These are phyloP conservation scores for Galendromus occidentalis DNA, from an alignment of 1,140 invertebrate genomes.

Conservation along the genomic window DNA sequence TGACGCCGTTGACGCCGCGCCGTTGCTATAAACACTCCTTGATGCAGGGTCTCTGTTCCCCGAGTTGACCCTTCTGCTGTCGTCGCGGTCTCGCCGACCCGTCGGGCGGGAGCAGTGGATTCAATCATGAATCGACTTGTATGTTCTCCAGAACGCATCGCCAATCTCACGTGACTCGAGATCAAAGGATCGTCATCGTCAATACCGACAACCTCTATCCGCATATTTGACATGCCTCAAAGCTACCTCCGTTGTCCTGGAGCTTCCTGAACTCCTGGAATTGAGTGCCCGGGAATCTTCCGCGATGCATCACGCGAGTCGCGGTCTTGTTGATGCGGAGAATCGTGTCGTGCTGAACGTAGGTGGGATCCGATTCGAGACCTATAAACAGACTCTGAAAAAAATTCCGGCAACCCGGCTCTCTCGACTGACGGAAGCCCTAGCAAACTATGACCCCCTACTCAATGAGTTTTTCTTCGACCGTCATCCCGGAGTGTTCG, in stretches of 20 bases:
- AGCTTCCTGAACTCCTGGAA: no score
- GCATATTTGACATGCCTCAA: conserved; percentile 9
- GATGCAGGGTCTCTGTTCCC: no score
- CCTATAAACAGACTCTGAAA: conserved; percentile 73
- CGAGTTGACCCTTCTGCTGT: no score
- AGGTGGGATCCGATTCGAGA: conserved; percentile 89
- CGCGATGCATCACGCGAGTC: conserved; percentile 20
- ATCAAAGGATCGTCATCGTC: not conserved
- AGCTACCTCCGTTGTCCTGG: not conserved
- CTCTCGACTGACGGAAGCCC: conserved; percentile 57
- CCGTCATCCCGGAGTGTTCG: conserved; percentile 90
- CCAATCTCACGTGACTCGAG: no score
- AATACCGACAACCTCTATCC: not conserved
- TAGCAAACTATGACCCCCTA: conserved; percentile 76
- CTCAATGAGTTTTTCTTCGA: conserved; percentile 98
- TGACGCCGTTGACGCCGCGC: no score
- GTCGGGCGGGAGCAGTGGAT: no score
- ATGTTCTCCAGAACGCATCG: no score
- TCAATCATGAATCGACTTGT: no score
- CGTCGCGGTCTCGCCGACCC: no score
- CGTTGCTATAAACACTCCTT: no score
- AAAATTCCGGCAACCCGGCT: conserved; percentile 82
- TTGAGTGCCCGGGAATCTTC: conserved; percentile 6
- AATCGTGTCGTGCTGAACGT: conserved; percentile 96
- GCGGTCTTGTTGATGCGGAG: conserved; percentile 57